phyloP scores from a whole-genome alignment of 2,888 invertebrate genomes.

The Tachina fera region DNA sequence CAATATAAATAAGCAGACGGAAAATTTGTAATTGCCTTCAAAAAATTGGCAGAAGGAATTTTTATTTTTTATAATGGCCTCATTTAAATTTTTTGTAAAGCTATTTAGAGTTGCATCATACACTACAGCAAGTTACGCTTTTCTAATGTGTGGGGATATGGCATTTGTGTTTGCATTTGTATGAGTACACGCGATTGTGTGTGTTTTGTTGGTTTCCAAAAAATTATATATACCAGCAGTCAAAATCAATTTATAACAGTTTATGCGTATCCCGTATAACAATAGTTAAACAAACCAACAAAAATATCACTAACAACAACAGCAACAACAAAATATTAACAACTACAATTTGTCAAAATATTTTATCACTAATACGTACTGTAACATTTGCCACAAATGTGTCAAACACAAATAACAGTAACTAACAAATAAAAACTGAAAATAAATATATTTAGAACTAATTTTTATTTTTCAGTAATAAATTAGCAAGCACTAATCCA shows the following conservation, averaged over 20 bases:
- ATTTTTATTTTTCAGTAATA: too few species aligned
- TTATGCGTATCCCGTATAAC: slow-evolving; percentile 15
- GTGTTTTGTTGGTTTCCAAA: slow-evolving; percentile 14
- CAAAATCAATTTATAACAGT: slow-evolving; percentile 47
- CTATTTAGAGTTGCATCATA: background rate
- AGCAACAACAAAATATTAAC: slow-evolving; percentile 23
- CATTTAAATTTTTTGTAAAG: background rate
- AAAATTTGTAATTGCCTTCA: too few species aligned
- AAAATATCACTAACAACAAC: slow-evolving; percentile 2
- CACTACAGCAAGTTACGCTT: too few species aligned
- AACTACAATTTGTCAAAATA: slow-evolving; percentile 58
- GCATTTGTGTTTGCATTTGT: background rate
- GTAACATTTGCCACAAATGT: slow-evolving; percentile 50
- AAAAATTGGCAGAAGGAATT: too few species aligned
- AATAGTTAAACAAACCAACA: slow-evolving; percentile 17
- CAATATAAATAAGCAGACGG: too few species aligned
- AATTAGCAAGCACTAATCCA: too few species aligned
- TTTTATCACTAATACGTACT: slow-evolving; percentile 49
- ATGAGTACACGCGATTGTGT: background rate
- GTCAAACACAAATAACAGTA: slow-evolving; percentile 32
- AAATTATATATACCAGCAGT: slow-evolving; percentile 4
- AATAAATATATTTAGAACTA: background rate
- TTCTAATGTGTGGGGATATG: background rate
- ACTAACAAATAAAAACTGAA: background rate
- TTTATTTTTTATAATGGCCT: too few species aligned